Evolutionary conservation across 2,113 vertebrate genomes (phyloP), one percentile per base, ranked within the genome.

Genomic region (Esox niger): DNA sequence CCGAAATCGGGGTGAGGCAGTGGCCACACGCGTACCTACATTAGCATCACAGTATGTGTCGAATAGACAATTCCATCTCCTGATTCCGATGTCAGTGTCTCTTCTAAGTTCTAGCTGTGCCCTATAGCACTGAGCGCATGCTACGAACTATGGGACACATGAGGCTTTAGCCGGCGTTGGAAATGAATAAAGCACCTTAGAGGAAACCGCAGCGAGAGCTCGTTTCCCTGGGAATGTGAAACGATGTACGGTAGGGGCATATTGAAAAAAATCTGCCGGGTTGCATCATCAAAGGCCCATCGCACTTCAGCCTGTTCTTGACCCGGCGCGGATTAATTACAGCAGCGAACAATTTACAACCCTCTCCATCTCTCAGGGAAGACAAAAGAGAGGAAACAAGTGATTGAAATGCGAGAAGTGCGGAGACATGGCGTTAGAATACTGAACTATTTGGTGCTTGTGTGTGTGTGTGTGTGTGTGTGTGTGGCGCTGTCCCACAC

Each of bases 271-370:
- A 73, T 56, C n/a, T n/a, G n/a, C n/a, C n/a, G 72, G 78, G 72
- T 49, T 77, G 77, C 82, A 84, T 87, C 80, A 86, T 90, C 86
- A 90, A 88, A 90, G 86, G 73, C 74, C 75, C 78, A 76, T 86
- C 84, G 66, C 80, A 82, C 82, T 87, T 90, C 76, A 81, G 72
- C 81, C 82, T 46, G 77, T 88, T 88, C 43, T 61, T 82, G 82
- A 86, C 80, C 76, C 87, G 90, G 88, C 87, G 68, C 84, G 85
- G 86, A 90, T 90, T 90, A 89, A 91, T 91, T 90, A 88, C 86
- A 85, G 79, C 78, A 64, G 64, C 20, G 69, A 69, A 84, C 82
- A 89, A 88, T 89, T 90, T 88, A 83, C 82, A 81, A 84, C 80
- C 81, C 69, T 79, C 86, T 87, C 80, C 79, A 88, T 85, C 73